Evolutionary conservation across 2,888 invertebrate genomes (phyloP).

Genomic region (Meganola albula): DNA sequence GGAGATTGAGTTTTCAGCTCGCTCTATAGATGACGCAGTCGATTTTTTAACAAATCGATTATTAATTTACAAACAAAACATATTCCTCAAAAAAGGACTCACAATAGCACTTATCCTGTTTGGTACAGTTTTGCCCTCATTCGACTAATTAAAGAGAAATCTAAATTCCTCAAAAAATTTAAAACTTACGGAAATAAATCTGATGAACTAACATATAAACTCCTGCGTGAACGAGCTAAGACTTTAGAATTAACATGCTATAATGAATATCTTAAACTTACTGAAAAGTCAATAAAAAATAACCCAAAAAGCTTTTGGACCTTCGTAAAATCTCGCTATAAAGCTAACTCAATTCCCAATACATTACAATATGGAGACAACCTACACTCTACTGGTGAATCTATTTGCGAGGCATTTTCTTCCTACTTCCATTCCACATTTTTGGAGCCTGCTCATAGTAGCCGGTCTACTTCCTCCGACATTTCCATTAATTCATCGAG

Average conservation of each 20-base stretch:
- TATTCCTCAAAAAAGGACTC: background rate
- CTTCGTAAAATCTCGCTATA: slow-evolving; percentile 1
- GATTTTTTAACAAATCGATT: background rate
- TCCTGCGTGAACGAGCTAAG: slow-evolving; percentile 1
- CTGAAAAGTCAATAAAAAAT: background rate
- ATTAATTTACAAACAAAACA: background rate
- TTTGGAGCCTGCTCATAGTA: background rate
- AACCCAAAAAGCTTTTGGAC: slow-evolving; percentile 6
- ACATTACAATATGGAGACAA: slow-evolving; percentile 1
- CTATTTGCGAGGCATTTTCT: slow-evolving; percentile 2
- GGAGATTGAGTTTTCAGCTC: background rate
- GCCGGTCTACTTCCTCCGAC: background rate
- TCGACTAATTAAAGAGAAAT: slow-evolving; percentile 2
- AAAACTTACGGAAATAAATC: background rate
- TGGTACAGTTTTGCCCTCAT: slow-evolving; percentile 1
- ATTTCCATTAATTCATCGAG: background rate
- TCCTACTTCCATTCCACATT: slow-evolving; percentile 1
- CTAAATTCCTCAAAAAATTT: too few species aligned
- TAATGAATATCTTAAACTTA: background rate
- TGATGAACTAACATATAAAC: background rate
- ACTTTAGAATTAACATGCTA: slow-evolving; percentile 1
- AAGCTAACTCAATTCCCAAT: background rate
- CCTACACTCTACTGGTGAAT: background rate
- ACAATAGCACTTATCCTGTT: background rate
- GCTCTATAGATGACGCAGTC: background rate